Evolutionary conservation across 2,113 vertebrate genomes (phyloP).

Genomic region (Phaethornis superciliosus): DNA sequence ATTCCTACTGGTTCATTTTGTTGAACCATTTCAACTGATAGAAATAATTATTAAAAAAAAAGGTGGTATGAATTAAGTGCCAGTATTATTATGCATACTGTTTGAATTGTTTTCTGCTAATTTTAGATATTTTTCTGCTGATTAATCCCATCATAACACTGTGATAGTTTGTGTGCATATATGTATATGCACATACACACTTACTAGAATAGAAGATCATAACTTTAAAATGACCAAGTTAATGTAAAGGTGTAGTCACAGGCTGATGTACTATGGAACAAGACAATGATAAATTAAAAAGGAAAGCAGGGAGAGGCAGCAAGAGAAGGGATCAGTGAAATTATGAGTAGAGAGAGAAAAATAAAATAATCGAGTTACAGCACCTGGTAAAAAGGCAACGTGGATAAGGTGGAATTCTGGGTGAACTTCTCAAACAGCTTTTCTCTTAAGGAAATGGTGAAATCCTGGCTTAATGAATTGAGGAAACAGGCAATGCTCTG

Average conservation of each 20-base stretch:
- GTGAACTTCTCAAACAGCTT: not conserved
- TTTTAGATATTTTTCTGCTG: not conserved
- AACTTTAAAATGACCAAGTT: not conserved
- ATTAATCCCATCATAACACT: not conserved
- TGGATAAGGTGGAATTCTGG: not conserved
- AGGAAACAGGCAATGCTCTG: not conserved
- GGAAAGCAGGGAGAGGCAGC: not conserved
- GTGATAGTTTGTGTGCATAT: not conserved
- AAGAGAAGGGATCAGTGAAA: not conserved
- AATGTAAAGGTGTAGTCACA: not conserved
- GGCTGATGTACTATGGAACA: not conserved
- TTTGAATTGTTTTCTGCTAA: not conserved
- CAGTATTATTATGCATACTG: not conserved
- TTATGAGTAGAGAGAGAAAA: not conserved
- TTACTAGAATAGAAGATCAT: not conserved
- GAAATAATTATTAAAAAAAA: not conserved
- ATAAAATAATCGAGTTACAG: not conserved
- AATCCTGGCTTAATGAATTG: not conserved
- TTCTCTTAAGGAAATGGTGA: not conserved
- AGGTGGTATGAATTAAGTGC: not conserved
- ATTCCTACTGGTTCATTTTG: not conserved
- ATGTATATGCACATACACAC: not conserved
- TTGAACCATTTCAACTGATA: not conserved
- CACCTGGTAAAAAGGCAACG: not conserved
- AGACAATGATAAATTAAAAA: not conserved